Evolutionary conservation across 2,888 invertebrate genomes (phyloP).

Genomic region (Cosmia pyralina): DNA sequence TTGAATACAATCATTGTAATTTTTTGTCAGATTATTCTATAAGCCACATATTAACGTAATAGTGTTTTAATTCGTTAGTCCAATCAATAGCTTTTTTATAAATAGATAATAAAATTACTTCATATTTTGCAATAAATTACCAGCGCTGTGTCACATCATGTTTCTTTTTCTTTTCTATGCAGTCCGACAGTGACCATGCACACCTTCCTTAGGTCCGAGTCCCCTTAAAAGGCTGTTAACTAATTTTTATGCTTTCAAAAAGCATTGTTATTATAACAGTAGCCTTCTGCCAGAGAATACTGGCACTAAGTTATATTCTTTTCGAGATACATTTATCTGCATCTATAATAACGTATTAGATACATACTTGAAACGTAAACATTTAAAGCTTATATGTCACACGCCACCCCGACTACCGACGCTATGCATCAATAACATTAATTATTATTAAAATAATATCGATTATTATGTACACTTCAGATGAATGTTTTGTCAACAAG

Average conservation of each 20-base stretch:
- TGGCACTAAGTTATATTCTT: neutral
- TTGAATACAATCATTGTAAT: too few species aligned
- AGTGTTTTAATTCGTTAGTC: too few species aligned
- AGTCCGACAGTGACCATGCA: too few species aligned
- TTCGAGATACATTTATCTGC: slow-evolving; percentile 11
- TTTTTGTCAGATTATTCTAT: too few species aligned
- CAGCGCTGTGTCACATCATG: too few species aligned
- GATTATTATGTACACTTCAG: slow-evolving; percentile 47
- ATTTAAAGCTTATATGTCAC: slow-evolving; percentile 61
- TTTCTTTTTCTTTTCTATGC: too few species aligned
- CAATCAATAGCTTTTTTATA: too few species aligned
- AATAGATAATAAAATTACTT: too few species aligned
- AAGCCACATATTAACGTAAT: too few species aligned
- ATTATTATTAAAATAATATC: slow-evolving; percentile 42
- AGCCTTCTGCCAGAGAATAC: neutral
- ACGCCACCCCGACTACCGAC: slow-evolving; percentile 30
- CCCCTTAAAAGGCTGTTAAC: neutral
- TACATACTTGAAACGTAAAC: slow-evolving; percentile 43
- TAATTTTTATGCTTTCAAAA: neutral
- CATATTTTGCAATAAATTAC: too few species aligned
- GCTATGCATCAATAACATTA: slow-evolving; percentile 52
- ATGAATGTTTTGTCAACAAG: slow-evolving; percentile 28
- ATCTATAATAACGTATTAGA: slow-evolving; percentile 12
- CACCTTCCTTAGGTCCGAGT: too few species aligned
- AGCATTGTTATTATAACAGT: neutral